Percentiles rank a stretch among this genome's conserved stretches.
phyloP scores from a whole-genome alignment of 2,113 vertebrate species.

The Solea solea region DNA sequence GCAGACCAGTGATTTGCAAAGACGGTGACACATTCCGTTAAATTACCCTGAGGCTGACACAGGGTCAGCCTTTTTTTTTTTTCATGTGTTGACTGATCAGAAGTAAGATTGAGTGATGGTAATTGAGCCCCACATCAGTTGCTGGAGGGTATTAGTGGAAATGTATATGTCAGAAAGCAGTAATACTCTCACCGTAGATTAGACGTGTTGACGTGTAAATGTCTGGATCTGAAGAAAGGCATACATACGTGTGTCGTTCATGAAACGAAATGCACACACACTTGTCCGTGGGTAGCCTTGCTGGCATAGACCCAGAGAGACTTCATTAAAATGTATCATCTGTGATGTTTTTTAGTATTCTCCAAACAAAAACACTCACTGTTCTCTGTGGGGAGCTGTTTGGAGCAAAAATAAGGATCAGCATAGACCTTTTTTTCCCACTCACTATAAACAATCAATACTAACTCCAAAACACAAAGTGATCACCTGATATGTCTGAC shows the following conservation, averaged over 20 bases:
- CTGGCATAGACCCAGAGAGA: slow-evolving; percentile 24
- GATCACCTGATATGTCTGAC: too few relatives aligned
- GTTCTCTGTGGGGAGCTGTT: not conserved
- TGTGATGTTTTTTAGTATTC: slow-evolving; percentile 29
- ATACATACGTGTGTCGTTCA: slow-evolving; percentile 1
- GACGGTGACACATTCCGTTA: slow-evolving; percentile 61
- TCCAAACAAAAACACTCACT: too few relatives aligned
- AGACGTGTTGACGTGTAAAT: slow-evolving; percentile 63
- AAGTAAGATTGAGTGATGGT: slow-evolving; percentile 59
- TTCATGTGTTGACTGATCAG: slow-evolving; percentile 58
- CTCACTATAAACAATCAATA: too few relatives aligned
- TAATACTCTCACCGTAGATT: slow-evolving; percentile 60
- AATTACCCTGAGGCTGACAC: slow-evolving; percentile 58
- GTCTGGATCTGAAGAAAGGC: slow-evolving; percentile 18
- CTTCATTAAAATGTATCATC: slow-evolving; percentile 9
- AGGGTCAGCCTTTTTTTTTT: slow-evolving; percentile 36
- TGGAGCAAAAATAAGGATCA: too few relatives aligned
- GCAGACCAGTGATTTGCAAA: slow-evolving; percentile 47
- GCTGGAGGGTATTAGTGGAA: slow-evolving; percentile 60
- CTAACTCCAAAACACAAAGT: too few relatives aligned
- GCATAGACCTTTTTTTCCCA: too few relatives aligned
- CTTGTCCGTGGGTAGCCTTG: slow-evolving; percentile 10
- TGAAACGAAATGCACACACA: slow-evolving; percentile 1
- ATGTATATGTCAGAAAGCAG: slow-evolving; percentile 57
- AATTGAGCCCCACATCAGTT: slow-evolving; percentile 59